Base-by-base conservation (phyloP, 92 coral and sea anemone genomes). In the Epizoanthus stellaris region DNA sequence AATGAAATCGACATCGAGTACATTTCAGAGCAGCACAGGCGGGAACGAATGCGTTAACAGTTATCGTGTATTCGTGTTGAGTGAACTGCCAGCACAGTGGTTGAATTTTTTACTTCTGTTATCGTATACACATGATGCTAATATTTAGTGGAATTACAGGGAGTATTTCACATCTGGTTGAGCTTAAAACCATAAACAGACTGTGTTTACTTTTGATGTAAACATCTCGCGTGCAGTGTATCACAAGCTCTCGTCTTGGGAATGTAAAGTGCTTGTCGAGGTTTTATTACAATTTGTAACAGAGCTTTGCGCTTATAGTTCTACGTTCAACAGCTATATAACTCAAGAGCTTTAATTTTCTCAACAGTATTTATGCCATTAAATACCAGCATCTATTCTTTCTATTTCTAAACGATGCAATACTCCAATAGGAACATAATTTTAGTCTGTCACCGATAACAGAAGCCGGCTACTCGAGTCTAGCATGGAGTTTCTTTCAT, bases 401-500 rank as follows among this genome's bases (percentile, higher is more conserved):
- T 6, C 56, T 7, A 52, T 10, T 52, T 9, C 56, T 6, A 52
- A 52, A 52, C 14, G 56, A 13, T 7, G 12, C 56, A 52, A 52
- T 45, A 45, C 7, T 45, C n/a, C 52, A 5, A 45, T 60, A 63
- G 15, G 60, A 79, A 63, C 4, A 19, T 19, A 5, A 20, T 30
- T 30, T 30, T 30, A 19, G 25, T 79, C 83, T 79, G 83, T 79
- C 73, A 53, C 67, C 71, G 60, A 43, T 57, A 40, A 15, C 23
- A 61, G 57, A 39, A 25, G 12, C 70, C 23, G 14, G 83, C 83
- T 34, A 62, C 52, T 79, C 71, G 25, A 43, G 23, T 15, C 61
- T 15, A 21, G 15, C n/a, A 79, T 63, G 40, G 53, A 21, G 83
- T 79, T 79, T 79, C 83, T 79, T 63, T 79, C 83, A 79, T 40